These are phyloP conservation scores for Oryzias celebensis DNA, from an alignment of 2,113 vertebrate species.

Conservation along the genomic window DNA sequence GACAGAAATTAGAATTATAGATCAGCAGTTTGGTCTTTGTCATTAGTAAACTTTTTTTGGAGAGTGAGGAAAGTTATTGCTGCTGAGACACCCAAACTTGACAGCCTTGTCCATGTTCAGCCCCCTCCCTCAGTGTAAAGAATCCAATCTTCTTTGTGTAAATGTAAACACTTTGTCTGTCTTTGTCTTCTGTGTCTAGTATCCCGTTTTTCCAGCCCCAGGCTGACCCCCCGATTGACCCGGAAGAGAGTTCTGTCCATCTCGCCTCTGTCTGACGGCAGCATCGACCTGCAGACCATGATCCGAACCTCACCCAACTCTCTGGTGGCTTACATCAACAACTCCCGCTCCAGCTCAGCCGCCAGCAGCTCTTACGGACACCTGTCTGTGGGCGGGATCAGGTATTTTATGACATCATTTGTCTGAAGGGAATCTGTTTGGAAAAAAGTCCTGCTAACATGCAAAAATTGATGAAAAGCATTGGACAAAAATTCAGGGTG, in stretches of 20 bases:
- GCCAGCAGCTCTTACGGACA: slow-evolving; percentile 97
- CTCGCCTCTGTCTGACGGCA: slow-evolving; percentile 94
- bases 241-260: slow-evolving; percentile 94
- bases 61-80: no score
- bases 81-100: no score
- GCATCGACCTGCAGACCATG: slow-evolving; percentile 98
- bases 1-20: no score
- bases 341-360: slow-evolving; percentile 95
- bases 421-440: not conserved
- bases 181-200: slow-evolving; percentile 72
- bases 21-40: no score
- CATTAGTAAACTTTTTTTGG: no score
- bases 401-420: slow-evolving; percentile 70
- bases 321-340: slow-evolving; percentile 98
- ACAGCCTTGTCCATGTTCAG: no score
- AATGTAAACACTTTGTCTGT: not conserved
- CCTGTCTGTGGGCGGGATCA: slow-evolving; percentile 92
- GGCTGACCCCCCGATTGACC: slow-evolving; percentile 90
- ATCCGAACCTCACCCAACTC: slow-evolving; percentile 98
- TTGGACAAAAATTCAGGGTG: no score
- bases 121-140: no score
- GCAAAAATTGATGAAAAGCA: no score
- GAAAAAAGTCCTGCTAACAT: no score
- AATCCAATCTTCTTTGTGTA: no score
- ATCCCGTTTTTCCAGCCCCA: slow-evolving; percentile 92